Evolutionary conservation across 2,888 invertebrate species (phyloP).

Genomic region (Augiades crinisus): DNA sequence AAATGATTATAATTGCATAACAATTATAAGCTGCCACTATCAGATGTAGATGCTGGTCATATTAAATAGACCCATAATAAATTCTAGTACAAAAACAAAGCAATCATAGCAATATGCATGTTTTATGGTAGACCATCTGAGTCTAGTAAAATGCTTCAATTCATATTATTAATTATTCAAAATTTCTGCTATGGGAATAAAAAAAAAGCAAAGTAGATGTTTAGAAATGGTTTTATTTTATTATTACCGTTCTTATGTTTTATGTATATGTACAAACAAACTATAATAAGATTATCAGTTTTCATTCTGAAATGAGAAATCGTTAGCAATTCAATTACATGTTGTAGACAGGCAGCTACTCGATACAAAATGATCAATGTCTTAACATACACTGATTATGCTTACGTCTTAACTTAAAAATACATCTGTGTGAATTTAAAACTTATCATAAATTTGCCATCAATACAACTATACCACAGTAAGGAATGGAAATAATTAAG

Average conservation of each 20-base stretch:
- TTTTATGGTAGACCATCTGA: too few species aligned
- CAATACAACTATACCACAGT: conserved; percentile 76
- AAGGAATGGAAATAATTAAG: conserved; percentile 73
- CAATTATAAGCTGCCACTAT: too few species aligned
- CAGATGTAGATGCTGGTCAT: too few species aligned
- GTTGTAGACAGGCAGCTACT: conserved; percentile 47
- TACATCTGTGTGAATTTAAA: conserved; percentile 63
- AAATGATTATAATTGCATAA: too few species aligned
- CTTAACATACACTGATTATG: conserved; percentile 70
- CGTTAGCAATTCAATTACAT: conserved; percentile 66
- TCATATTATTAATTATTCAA: too few species aligned
- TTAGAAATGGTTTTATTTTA: conserved; percentile 78
- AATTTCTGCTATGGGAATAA: too few species aligned
- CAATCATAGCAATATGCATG: too few species aligned
- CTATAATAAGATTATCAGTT: conserved; percentile 76
- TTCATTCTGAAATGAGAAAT: conserved; percentile 74
- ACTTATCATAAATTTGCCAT: conserved; percentile 69
- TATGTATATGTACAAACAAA: conserved; percentile 81
- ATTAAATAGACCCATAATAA: too few species aligned
- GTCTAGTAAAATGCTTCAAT: too few species aligned
- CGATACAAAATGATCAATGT: conserved; percentile 60
- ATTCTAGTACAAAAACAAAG: too few species aligned
- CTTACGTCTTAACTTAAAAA: conserved; percentile 77
- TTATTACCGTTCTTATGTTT: conserved; percentile 79
- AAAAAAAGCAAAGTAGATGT: conserved; percentile 49